Evolutionary conservation across 2,113 vertebrate species (phyloP).

Genomic region (Zingel zingel): DNA sequence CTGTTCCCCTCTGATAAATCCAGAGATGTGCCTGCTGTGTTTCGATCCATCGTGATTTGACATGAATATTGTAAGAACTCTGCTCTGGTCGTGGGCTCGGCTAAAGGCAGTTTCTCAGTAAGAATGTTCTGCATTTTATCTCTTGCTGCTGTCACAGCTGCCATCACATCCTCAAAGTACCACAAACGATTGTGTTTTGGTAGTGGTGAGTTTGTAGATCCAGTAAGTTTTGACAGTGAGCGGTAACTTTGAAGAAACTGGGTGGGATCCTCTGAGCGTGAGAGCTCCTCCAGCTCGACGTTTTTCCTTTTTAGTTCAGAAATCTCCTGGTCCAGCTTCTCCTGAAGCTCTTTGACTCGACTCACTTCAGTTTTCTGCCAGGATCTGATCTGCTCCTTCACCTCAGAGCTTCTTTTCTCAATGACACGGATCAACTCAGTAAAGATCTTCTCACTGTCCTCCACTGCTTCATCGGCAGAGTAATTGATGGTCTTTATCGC

Average conservation of each 20-base stretch:
- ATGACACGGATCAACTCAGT: neutral
- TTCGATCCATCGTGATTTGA: slow-evolving; percentile 22
- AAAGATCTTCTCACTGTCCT: slow-evolving; percentile 28
- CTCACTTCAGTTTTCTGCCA: neutral
- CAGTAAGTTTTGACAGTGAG: neutral
- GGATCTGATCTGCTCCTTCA: slow-evolving; percentile 8
- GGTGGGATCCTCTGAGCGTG: slow-evolving; percentile 16
- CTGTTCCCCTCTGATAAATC: slow-evolving; percentile 35
- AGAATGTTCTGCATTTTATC: neutral
- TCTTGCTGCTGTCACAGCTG: neutral
- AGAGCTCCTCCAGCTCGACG: slow-evolving; percentile 26
- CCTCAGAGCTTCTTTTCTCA: neutral
- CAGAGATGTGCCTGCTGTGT: rapidly evolving
- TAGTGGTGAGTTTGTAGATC: neutral
- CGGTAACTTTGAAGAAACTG: slow-evolving; percentile 26
- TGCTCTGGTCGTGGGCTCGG: slow-evolving; percentile 6
- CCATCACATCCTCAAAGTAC: slow-evolving; percentile 3
- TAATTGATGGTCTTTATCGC: slow-evolving; percentile 1
- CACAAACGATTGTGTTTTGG: neutral
- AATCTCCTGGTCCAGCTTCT: neutral
- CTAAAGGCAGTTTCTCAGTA: neutral
- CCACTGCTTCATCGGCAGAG: slow-evolving; percentile 34
- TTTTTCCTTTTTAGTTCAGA: neutral
- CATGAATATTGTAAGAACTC: neutral
- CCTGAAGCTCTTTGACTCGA: neutral